Conservation (phyloP, 2,888 invertebrate species). For the Acronicta aceris region DNA sequence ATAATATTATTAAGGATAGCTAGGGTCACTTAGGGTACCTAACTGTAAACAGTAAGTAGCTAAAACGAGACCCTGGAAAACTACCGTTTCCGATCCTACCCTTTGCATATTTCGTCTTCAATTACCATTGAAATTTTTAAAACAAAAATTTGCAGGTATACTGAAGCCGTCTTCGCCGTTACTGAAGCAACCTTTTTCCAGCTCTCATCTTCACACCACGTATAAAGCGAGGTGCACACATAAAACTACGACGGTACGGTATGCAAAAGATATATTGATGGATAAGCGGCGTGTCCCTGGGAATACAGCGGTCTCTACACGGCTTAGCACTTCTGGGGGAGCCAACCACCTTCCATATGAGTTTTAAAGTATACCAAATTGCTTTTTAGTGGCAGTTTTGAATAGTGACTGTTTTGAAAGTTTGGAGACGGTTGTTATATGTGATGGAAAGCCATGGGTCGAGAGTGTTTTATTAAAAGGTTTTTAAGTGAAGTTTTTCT, state of each 20-base stretch:
- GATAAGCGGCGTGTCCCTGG: slow-evolving; percentile 83
- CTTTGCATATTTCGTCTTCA: too few species aligned
- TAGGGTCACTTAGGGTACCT: too few species aligned
- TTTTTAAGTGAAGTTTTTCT: slow-evolving; percentile 13
- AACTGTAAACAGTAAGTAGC: too few species aligned
- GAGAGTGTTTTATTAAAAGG: slow-evolving; percentile 32
- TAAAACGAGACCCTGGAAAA: too few species aligned
- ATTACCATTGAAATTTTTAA: too few species aligned
- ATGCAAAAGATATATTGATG: slow-evolving; percentile 89
- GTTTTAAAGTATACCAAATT: slow-evolving; percentile 74
- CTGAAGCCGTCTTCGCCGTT: background rate
- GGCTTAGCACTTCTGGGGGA: slow-evolving; percentile 88
- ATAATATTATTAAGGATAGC: too few species aligned
- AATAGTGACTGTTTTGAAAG: slow-evolving; percentile 53
- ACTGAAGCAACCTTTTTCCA: background rate
- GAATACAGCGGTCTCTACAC: slow-evolving; percentile 85
- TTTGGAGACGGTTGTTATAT: slow-evolving; percentile 22
- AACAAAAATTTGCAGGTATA: background rate
- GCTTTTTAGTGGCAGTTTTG: slow-evolving; percentile 65
- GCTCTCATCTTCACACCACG: background rate
- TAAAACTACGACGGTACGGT: slow-evolving; percentile 64
- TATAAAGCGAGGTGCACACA: slow-evolving; percentile 46
- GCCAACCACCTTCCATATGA: slow-evolving; percentile 56
- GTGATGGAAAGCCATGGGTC: slow-evolving; percentile 19
- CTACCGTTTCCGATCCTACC: too few species aligned